Percentiles rank a stretch among this genome's conserved stretches.
Evolutionary conservation across 2,888 invertebrate genomes (phyloP).

Genomic region (Agriopis marginaria): DNA sequence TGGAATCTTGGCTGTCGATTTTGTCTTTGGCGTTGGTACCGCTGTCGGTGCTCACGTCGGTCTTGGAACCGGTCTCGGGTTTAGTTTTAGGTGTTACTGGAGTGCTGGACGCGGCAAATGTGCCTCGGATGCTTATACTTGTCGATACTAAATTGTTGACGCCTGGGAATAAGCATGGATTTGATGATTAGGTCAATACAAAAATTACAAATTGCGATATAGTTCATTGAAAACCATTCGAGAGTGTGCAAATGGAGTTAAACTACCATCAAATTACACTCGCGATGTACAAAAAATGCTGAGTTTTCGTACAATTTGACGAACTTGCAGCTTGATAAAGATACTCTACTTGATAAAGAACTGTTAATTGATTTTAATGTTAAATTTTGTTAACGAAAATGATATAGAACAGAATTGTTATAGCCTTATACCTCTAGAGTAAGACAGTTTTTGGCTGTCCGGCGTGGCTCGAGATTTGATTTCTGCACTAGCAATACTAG

Average conservation of each 20-base stretch:
- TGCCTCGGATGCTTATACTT: slow-evolving; percentile 34
- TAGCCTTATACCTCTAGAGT: slow-evolving; percentile 56
- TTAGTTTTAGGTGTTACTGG: slow-evolving; percentile 38
- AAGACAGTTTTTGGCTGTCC: slow-evolving; percentile 64
- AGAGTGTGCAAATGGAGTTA: no score
- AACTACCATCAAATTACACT: no score
- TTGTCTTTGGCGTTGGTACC: slow-evolving; percentile 53
- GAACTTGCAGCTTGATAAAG: no score
- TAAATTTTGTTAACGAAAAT: not conserved
- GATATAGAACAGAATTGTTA: not conserved
- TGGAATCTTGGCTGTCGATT: slow-evolving; percentile 44
- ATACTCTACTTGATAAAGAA: no score
- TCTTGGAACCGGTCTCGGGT: slow-evolving; percentile 38
- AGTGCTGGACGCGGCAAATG: slow-evolving; percentile 38
- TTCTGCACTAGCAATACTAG: slow-evolving; percentile 66
- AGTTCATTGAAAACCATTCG: no score
- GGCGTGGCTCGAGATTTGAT: slow-evolving; percentile 71
- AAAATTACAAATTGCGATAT: no score
- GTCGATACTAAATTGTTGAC: slow-evolving; percentile 39
- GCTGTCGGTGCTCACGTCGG: slow-evolving; percentile 40
- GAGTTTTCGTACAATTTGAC: no score
- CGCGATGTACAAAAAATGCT: no score
- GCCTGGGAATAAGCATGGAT: slow-evolving; percentile 35
- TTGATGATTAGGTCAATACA: not conserved
- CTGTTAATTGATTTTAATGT: no score